Evolutionary conservation across 2,888 invertebrate genomes (phyloP), one percentile per base, ranked within the genome.

Genomic region (Margaritifera margaritifera): DNA sequence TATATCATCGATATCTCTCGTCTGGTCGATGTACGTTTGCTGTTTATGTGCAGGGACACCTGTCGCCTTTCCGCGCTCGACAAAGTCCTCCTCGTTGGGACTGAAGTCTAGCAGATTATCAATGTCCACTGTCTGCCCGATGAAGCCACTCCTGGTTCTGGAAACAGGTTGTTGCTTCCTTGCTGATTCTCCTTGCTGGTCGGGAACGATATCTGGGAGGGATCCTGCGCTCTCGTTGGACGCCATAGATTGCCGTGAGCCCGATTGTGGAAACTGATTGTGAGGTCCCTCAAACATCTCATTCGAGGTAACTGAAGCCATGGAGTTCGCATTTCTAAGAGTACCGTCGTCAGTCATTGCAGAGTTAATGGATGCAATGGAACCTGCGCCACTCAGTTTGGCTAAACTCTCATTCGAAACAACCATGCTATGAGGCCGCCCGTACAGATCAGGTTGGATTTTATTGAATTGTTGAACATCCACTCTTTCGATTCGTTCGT

Each of bases 81-180:
- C 75, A 56, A 81, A 78, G 56, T 83, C 85, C 27, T 84, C 84
- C 56, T 84, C 83, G 54, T 79, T 80, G 55, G 80, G 82, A 68
- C 76, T 77, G 72, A 81, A 84, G 57, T 83, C 83, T 59, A 88
- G 76, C 18, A 87, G 77, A 61, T 79, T 86, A 72, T 88, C 78
- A 22, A 79, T 79, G 66, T 81, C 80, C 58, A 68, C 66, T n/a
- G 70, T 73, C 19, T 68, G 53, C 51, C 79, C 77, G 51, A 81
- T 79, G 25, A 69, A 72, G 64, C 66, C 82, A 77, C 66, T 77
- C 64, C 75, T 80, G 60, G 70, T 72, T 74, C 75, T 66, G 63
- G 69, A 63, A 20, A 67, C 62, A 58, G 66, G 64, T 55, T 62
- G 55, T 56, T 57, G 42, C 58, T 57, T 19, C 57, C 62, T 53